phyloP scores from a whole-genome alignment of 2,888 invertebrate species.

The Ellobium chinense region DNA sequence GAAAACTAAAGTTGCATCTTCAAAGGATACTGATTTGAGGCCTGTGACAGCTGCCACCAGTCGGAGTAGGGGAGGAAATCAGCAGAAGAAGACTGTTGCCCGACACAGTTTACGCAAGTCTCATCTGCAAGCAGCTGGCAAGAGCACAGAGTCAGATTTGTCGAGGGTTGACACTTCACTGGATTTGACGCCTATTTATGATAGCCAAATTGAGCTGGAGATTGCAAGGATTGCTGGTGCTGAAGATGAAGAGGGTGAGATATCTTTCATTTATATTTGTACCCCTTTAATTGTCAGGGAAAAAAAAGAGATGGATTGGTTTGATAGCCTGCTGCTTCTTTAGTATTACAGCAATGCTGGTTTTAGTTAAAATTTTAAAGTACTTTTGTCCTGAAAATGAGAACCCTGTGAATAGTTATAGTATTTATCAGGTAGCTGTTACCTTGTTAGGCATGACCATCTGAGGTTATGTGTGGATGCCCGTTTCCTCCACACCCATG shows the following conservation, averaged over 20 bases:
- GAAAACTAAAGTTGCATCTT: not conserved
- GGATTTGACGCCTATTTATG: slow-evolving; percentile 6
- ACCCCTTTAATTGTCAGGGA: too few relatives aligned
- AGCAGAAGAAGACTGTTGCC: not conserved
- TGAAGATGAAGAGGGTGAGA: not conserved
- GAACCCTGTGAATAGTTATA: too few relatives aligned
- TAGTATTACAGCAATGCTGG: too few relatives aligned
- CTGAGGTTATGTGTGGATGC: too few relatives aligned
- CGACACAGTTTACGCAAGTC: slow-evolving; percentile 8
- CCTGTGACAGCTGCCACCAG: slow-evolving; percentile 1
- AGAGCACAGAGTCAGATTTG: not conserved
- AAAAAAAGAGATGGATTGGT: too few relatives aligned
- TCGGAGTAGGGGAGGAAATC: not conserved
- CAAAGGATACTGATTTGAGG: not conserved
- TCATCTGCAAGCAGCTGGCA: slow-evolving; percentile 11
- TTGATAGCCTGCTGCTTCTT: too few relatives aligned
- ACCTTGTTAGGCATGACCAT: too few relatives aligned
- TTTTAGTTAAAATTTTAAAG: too few relatives aligned
- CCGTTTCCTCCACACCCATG: too few relatives aligned
- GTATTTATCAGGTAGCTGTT: too few relatives aligned
- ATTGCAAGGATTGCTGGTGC: not conserved
- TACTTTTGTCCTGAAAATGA: too few relatives aligned
- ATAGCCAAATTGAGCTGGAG: not conserved
- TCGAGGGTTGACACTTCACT: not conserved
- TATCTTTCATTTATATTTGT: too few relatives aligned